phyloP scores from a whole-genome alignment of 1,140 invertebrate genomes.

The Drosophila chauvacae region DNA sequence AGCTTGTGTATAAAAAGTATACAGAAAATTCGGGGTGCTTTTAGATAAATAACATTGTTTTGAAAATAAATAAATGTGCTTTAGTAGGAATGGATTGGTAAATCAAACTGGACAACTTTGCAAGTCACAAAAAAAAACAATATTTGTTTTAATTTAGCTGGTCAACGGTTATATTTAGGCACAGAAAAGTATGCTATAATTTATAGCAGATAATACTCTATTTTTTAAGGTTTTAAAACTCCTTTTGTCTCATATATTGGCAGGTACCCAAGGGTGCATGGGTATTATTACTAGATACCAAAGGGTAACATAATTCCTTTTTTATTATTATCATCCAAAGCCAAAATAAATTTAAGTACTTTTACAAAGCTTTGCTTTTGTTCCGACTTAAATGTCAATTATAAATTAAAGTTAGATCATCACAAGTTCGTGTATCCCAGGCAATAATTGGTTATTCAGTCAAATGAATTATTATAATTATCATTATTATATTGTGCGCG shows the following conservation, averaged over 20 bases:
- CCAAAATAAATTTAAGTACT: too few species aligned
- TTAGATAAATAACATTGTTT: slow-evolving; percentile 3
- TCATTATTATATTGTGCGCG: too few species aligned
- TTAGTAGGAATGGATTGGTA: background rate
- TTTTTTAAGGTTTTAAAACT: background rate
- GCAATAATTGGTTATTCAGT: too few species aligned
- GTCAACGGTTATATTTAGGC: background rate
- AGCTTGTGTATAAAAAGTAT: background rate
- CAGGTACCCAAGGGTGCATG: too few species aligned
- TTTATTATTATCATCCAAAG: too few species aligned
- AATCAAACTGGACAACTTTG: background rate
- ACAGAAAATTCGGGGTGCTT: background rate
- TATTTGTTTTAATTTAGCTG: background rate
- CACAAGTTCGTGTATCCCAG: too few species aligned
- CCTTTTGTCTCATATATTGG: background rate
- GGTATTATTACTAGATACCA: too few species aligned
- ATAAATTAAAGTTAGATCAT: too few species aligned
- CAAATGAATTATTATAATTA: too few species aligned
- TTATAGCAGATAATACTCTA: background rate
- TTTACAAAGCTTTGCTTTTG: too few species aligned
- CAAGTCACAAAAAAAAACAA: background rate
- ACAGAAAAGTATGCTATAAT: background rate
- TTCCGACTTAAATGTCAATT: too few species aligned
- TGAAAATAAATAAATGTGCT: background rate
- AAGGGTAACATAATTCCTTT: too few species aligned